These are phyloP conservation scores for Horisme vitalbata DNA, from an alignment of 2,888 invertebrate genomes.

Conservation along the genomic window DNA sequence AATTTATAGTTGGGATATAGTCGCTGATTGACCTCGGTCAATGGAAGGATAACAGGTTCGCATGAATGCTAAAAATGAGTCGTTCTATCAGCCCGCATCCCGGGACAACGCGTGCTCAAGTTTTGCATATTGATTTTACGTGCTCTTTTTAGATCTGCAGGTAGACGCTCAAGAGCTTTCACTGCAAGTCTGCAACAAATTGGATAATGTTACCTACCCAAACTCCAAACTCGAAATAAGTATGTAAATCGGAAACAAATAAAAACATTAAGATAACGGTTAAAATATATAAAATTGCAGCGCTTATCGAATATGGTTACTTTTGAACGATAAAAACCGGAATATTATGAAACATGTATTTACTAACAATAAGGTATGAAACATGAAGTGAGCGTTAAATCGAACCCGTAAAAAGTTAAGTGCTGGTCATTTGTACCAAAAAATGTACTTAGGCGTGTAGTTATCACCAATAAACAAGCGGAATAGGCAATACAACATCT, in stretches of 20 bases:
- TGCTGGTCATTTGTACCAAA: slow-evolving; percentile 33
- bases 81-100: slow-evolving; percentile 41
- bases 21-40: slow-evolving; percentile 80
- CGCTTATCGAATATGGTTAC: slow-evolving; percentile 26
- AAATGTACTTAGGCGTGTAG: slow-evolving; percentile 34
- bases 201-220: slow-evolving; percentile 7
- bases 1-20: slow-evolving; percentile 80
- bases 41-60: slow-evolving; percentile 68
- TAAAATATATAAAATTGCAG: slow-evolving; percentile 7
- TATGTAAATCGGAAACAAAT: slow-evolving; percentile 18
- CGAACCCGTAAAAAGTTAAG: slow-evolving; percentile 33
- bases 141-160: slow-evolving; percentile 29
- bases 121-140: slow-evolving; percentile 31
- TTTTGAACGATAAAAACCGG: slow-evolving; percentile 17
- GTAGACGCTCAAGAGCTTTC: slow-evolving; percentile 17
- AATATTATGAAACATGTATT: slow-evolving; percentile 27
- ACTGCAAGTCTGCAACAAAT: slow-evolving; percentile 10
- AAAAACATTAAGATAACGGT: slow-evolving; percentile 12
- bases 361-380: slow-evolving; percentile 29
- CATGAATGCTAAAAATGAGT: slow-evolving; percentile 64
- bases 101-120: slow-evolving; percentile 20
- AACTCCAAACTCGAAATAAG: slow-evolving; percentile 7
- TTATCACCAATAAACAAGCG: slow-evolving; percentile 37
- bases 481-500: slow-evolving; percentile 48
- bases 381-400: slow-evolving; percentile 28